These are phyloP conservation scores for Bombus terrestris DNA, from an alignment of 1,140 invertebrate genomes.

Conservation along the genomic window DNA sequence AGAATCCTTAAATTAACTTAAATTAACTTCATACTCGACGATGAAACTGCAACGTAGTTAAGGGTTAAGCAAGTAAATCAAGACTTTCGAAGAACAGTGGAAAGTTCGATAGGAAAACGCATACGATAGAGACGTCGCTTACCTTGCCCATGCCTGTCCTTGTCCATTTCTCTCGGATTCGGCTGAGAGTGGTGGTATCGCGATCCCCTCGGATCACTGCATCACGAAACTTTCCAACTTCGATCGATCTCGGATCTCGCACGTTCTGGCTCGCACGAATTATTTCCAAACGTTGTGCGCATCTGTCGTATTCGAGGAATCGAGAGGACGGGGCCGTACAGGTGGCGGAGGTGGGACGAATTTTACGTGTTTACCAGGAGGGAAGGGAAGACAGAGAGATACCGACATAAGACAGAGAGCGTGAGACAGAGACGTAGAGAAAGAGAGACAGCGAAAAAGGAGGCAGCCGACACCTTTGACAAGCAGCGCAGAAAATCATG, in stretches of 20 bases:
- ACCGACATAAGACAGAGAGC: background rate
- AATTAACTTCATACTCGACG: background rate
- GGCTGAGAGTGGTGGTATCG: conserved; percentile 38
- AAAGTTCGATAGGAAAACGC: background rate
- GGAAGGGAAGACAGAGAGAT: background rate
- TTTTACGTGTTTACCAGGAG: conserved; percentile 42
- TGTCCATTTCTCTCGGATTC: conserved; percentile 71
- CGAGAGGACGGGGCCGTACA: background rate
- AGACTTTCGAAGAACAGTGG: background rate
- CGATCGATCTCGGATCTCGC: conserved; percentile 54
- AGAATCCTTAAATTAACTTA: background rate
- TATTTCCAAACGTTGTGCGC: conserved; percentile 54
- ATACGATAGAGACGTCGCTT: conserved; percentile 37
- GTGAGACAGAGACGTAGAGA: background rate
- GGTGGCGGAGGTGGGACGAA: background rate
- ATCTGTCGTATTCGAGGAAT: conserved; percentile 48
- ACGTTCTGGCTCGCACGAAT: conserved; percentile 44
- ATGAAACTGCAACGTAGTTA: background rate
- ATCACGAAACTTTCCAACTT: conserved; percentile 71
- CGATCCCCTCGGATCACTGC: conserved; percentile 71
- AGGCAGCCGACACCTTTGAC: conserved; percentile 48
- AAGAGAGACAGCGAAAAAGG: conserved; percentile 16
- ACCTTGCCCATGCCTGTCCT: conserved; percentile 75
- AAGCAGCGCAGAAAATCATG: conserved; percentile 50
- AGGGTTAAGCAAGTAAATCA: background rate